Conservation (phyloP, 2,888 invertebrate species). For the Noctua janthe region DNA sequence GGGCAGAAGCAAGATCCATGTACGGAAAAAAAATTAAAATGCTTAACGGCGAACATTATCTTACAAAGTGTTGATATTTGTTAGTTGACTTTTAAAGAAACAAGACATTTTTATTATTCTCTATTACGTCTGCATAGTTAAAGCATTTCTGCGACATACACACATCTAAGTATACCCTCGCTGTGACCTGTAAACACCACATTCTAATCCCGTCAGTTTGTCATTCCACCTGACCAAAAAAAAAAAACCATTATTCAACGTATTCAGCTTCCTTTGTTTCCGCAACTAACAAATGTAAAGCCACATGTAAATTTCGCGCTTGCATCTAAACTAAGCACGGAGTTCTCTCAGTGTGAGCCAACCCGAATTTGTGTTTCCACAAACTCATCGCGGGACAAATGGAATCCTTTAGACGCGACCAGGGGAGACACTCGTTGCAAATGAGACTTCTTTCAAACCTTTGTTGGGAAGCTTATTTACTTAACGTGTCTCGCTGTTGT, state of each 20-base stretch:
- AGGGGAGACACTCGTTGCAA: conserved; percentile 79
- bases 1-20: background rate
- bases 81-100: background rate
- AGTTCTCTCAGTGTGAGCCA: conserved; percentile 65
- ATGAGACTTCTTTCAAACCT: conserved; percentile 83
- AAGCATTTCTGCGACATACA: background rate
- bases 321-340: conserved; percentile 54
- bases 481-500: conserved; percentile 66
- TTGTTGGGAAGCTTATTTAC: conserved; percentile 76
- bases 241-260: conserved; percentile 36
- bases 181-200: conserved; percentile 21
- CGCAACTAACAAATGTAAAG: conserved; percentile 59
- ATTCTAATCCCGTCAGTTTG: conserved; percentile 44
- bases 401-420: conserved; percentile 74
- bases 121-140: background rate
- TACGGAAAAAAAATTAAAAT: background rate
- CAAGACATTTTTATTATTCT: background rate
- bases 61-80: background rate
- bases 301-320: conserved; percentile 52
- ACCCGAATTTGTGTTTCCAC: conserved; percentile 68
- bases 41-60: background rate
- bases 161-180: background rate
- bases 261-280: conserved; percentile 56
- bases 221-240: conserved; percentile 43
- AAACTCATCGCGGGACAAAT: conserved; percentile 83